Base-by-base conservation (phyloP, 2,888 invertebrate genomes). In the Lacanobia oleracea region DNA sequence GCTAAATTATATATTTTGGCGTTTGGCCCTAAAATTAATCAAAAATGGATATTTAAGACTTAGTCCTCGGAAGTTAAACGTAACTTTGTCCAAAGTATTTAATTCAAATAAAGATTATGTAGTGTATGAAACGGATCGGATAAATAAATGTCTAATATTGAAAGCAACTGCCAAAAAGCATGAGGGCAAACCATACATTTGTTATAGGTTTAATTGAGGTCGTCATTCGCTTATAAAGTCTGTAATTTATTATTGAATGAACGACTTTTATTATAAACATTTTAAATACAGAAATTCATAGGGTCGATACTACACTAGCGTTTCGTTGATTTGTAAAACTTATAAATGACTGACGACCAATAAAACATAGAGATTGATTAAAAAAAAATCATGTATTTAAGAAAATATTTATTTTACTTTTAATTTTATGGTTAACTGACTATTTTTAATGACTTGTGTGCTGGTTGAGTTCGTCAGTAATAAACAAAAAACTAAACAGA, bases 131-230 rank as follows among this genome's bases (percentile, higher is more conserved):
- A 74, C 16, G 54, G 63, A 67, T 65, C 16, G 54, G 63, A 67
- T 65, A 62, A 69, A 14, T 60, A 61, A 67, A 67, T 72, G 7
- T 68, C 48, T 70, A 75, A 74, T 71, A 72, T 69, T 81, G 65
- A 86, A 88, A 87, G 82, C 86, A 87, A 87, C 89, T 90, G 90
- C 91, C 91, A 93, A 92, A 91, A 90, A 91, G 88, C 63, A 79
- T 67, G 77, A 78, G 68, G 40, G 64, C n/a, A 71, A 56, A 67
- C 69, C 65, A 62, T 48, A 53, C n/a, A 72, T 75, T 72, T 70
- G 56, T 72, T 67, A 33, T 77, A 80, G 64, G 59, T 70, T 72
- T 73, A 69, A 66, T 74, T 16, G 14, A 50, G 66, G 67, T 80
- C 62, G 77, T 80, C 81, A 70, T 48, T 76, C 48, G 57, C 82